Evolutionary conservation across 2,113 vertebrate species (phyloP), one percentile per base, ranked within the genome.

Genomic region (Platycercus adscitus): DNA sequence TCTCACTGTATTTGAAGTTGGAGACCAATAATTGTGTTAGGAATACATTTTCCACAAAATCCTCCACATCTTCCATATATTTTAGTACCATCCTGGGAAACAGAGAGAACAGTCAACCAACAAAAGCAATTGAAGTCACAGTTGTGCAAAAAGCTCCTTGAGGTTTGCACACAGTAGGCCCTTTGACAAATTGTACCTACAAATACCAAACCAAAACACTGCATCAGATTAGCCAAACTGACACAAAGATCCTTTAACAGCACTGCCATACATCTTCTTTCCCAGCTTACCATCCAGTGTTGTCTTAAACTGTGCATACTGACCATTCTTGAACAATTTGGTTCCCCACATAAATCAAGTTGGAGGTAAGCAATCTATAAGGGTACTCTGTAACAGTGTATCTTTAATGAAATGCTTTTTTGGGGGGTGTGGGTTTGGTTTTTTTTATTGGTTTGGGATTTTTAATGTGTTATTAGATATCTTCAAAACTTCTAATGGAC

Each of bases 31-130:
- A 98, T 91, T 91, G 97, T 94, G 88, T 98, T 98, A 78, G 99
- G 99, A 97, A 99, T 90, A 98, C 99, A 99, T 97, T 99, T 99
- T 81, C 99, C 99, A 97, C 99, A 99, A 97, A 99, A 99, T 37
- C 99, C 99, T 86, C 99, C 99, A 89, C 99, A 99, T 97, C 98
- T 99, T 71, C 99, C 99, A 23, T 99, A 99, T 94, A 99, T 98
- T 98, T 99, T 99, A 90, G 98, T 98, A 87, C 99, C 99, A 50
- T 99, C 99, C 99, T 99, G 97, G 76, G 93, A 97, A 96, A 33
- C 8, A 66, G 44, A 96, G 46, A 81, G 46, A 73, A 91, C 26
- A 73, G 26, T 85, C 44, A 90, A 3, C 65, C 56, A 77, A 70
- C 41, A 78, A 39, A 92, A 79, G 19, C 0, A 0, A 60, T 10